Conservation (phyloP, 2,888 invertebrate species). For the Amblyjoppa fuscipennis region DNA sequence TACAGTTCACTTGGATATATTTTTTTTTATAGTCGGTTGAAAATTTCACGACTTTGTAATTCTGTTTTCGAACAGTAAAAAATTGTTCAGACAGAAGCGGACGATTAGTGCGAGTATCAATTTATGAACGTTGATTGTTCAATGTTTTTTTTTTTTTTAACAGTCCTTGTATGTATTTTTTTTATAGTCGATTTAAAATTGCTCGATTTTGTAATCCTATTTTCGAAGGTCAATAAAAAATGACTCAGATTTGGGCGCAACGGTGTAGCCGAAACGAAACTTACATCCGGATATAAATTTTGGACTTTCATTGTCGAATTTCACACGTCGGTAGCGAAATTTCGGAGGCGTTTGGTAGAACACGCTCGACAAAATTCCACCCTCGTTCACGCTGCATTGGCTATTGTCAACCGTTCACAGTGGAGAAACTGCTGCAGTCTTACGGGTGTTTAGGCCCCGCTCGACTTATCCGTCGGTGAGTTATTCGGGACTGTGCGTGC, state of each 20-base stretch:
- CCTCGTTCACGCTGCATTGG: constrained; percentile 37
- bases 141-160: not conserved
- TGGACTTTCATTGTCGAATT: constrained; percentile 11
- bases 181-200: not conserved
- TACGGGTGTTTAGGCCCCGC: constrained; percentile 38
- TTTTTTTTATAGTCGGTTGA: not conserved
- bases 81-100: not conserved
- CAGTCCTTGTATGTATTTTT: not conserved
- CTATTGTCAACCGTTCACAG: constrained; percentile 29
- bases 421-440: constrained; percentile 2
- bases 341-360: constrained; percentile 50
- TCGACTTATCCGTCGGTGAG: constrained; percentile 56
- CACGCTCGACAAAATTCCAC: constrained; percentile 15
- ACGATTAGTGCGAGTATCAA: not conserved
- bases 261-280: not conserved
- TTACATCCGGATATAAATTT: not conserved
- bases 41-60: not conserved
- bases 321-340: constrained; percentile 39
- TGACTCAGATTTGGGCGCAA: not conserved
- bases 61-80: not conserved
- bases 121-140: no score
- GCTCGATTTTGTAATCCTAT: no score
- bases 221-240: not conserved
- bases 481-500: constrained; percentile 28
- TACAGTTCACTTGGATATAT: not conserved